Evolutionary conservation across 2,113 vertebrate genomes (phyloP), one percentile per base, ranked within the genome.

Genomic region (Platycercus adscitus): DNA sequence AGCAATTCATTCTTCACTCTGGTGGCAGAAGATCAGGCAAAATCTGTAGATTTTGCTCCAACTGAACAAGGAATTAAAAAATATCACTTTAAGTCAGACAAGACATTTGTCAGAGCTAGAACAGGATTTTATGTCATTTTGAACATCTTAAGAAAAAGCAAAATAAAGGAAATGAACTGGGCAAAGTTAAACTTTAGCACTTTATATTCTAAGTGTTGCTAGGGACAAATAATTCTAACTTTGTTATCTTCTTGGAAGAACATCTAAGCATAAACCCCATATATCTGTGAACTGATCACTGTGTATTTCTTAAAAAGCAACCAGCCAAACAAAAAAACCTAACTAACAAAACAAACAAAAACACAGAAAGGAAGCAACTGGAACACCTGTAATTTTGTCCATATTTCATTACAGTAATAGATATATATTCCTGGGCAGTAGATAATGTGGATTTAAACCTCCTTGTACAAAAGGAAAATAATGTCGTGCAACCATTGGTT

Each of bases 261-360:
- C 16, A 79, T 1, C 12, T 52, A 23, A 2, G 6, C 18, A 49
- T 41, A 61, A 76, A n/a, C 68, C 6, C 10, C 29, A 28, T n/a
- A 19, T 39, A 26, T 55, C 4, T 66, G 21, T 21, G 60, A 86
- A n/a, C 5, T 29, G 5, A 2, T 63, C 5, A 15, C 17, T 69
- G 7, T 21, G 7, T n/a, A 26, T 70, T 94, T 75, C 41, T 28
- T 14, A 7, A 90, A 68, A 39, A 10, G 24, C 5, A 24, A 4
- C 1, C 28, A 28, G 44, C 14, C 13, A 49, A 31, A 58, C 21
- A 15, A 19, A 41, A 55, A 25, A 3, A 17, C 1, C 1, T 17
- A 12, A 60, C 2, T 5, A 49, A 25, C 4, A 23, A 39, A 24
- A 24, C 5, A n/a, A 41, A 19, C 17, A 28, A 20, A 70, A 28